Evolutionary conservation across 2,797 vertebrate genomes (phyloP).

Genomic region (Myotis myotis): DNA sequence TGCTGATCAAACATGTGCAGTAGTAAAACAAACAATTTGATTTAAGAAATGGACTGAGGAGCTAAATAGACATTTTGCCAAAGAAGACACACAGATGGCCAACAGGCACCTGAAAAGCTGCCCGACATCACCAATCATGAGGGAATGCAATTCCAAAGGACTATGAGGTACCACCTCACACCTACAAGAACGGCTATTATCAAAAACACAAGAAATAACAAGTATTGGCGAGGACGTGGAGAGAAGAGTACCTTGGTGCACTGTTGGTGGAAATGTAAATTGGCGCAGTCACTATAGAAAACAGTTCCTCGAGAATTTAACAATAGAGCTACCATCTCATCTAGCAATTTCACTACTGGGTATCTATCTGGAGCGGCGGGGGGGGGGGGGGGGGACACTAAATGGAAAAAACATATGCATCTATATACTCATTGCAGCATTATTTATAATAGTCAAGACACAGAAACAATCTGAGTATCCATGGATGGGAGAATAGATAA

Average conservation of each 20-base stretch:
- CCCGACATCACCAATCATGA: neutral
- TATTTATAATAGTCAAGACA: neutral
- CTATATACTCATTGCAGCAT: neutral
- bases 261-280: neutral
- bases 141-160: neutral
- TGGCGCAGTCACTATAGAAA: neutral
- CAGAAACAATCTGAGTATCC: neutral
- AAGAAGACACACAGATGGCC: neutral
- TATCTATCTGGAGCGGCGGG: too few relatives aligned
- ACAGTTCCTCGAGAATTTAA: neutral
- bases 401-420: neutral
- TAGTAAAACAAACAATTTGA: neutral
- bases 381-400: neutral
- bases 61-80: neutral
- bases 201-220: neutral
- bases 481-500: neutral
- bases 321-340: neutral
- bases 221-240: neutral
- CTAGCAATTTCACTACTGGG: neutral
- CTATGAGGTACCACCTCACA: neutral
- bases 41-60: neutral
- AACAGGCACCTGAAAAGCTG: neutral
- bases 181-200: neutral
- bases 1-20: constrained; percentile 51
- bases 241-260: neutral